Percentiles rank a stretch among this genome's conserved stretches.
These are phyloP conservation scores for Semicossyphus pulcher DNA, from an alignment of 2,113 vertebrate species.

Conservation along the genomic window DNA sequence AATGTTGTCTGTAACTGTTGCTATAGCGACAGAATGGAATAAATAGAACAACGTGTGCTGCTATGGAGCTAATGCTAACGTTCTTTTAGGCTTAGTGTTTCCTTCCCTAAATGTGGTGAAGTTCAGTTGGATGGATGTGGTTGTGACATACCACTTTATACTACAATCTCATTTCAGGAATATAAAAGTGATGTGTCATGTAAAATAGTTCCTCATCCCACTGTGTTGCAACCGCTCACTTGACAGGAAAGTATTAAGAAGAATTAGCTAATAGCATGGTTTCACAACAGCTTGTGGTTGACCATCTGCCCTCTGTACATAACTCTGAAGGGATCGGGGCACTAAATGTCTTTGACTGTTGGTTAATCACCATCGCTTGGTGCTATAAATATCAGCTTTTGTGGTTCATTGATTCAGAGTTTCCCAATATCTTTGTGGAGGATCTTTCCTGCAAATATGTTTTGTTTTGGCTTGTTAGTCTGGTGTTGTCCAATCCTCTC, in stretches of 20 bases:
- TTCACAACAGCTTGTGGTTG: constrained; percentile 12
- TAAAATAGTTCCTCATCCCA: constrained; percentile 42
- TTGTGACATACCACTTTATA: constrained; percentile 13
- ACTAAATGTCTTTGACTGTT: background rate
- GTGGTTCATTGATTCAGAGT: background rate
- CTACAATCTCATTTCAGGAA: constrained; percentile 19
- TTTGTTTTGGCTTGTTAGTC: background rate
- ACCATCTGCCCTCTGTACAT: constrained; percentile 5
- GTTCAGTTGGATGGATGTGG: background rate
- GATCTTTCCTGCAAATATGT: too few species aligned
- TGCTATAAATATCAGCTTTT: constrained; percentile 1
- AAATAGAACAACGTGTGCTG: background rate
- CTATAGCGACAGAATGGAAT: background rate
- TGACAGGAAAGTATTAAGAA: constrained; percentile 9
- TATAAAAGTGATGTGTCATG: constrained; percentile 28
- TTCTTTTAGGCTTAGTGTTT: background rate
- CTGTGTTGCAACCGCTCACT: constrained; percentile 43
- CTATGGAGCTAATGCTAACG: background rate
- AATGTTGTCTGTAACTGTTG: background rate
- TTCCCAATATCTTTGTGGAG: background rate
- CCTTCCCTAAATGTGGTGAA: background rate
- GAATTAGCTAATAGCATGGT: constrained; percentile 14
- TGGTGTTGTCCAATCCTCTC: background rate
- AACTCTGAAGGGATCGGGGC: background rate
- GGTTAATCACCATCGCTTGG: background rate